Evolutionary conservation across 2,113 vertebrate genomes (phyloP).

Genomic region (Cavia aperea): DNA sequence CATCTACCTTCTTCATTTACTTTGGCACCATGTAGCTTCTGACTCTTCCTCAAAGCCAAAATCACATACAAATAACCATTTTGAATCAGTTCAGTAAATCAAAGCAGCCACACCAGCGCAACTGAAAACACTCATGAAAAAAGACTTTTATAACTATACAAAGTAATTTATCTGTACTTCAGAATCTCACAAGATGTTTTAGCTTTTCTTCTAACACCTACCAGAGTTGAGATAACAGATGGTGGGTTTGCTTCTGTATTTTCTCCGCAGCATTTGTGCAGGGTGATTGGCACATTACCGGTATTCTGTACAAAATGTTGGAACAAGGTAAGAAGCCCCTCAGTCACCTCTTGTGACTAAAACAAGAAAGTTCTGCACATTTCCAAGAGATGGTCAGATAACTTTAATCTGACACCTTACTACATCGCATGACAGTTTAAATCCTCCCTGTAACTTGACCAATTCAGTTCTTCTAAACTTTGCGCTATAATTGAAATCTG

Average conservation of each 20-base stretch:
- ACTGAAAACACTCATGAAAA: not conserved
- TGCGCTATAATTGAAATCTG: not conserved
- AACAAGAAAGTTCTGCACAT: not conserved
- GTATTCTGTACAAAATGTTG: not conserved
- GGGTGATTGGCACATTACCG: not conserved
- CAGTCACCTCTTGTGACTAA: not conserved
- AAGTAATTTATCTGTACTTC: not conserved
- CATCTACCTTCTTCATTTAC: too few species aligned
- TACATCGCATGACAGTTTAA: not conserved
- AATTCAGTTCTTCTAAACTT: not conserved
- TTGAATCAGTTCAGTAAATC: not conserved
- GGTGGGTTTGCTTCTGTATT: not conserved
- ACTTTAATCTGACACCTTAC: not conserved
- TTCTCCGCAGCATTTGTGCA: not conserved
- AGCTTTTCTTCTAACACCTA: constrained; percentile 1
- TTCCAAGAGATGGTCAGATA: not conserved
- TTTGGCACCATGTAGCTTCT: not conserved
- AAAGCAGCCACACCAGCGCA: not conserved
- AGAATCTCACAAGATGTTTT: not conserved
- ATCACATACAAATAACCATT: not conserved
- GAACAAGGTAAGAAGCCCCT: not conserved
- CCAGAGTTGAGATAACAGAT: not conserved
- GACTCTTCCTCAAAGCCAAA: not conserved
- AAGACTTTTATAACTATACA: not conserved
- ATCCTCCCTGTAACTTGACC: not conserved